Evolutionary conservation across 2,113 vertebrate species (phyloP), one percentile per base, ranked within the genome.

Genomic region (Ctenodactylus gundi): DNA sequence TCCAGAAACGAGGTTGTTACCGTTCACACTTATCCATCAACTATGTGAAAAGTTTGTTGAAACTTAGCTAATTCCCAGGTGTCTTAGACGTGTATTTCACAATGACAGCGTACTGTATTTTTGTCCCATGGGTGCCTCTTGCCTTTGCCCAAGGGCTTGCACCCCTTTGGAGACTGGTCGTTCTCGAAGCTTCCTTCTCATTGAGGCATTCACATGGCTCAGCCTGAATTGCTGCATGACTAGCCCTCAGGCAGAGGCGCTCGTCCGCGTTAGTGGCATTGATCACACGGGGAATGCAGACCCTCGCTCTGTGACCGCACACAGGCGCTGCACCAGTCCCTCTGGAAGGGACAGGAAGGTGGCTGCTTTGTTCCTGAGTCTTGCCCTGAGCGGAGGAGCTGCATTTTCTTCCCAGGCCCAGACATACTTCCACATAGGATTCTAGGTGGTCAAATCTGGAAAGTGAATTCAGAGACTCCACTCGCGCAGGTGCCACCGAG

Each of bases 161-260:
- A n/a, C 49, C 70, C 84, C 34, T 11, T 67, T 34, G 80, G 75
- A 93, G 81, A 87, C 44, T 21, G n/a, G 39, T 25, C 44, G 83
- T 90, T 94, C 80, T 70, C 72, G 88, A 94, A 84, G 81, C 82
- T 64, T 75, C 80, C 3, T 2, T 23, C 17, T 55, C 94, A 27
- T 72, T 4, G 44, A 86, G 27, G 27, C 65, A 20, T 20, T 76
- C 86, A 51, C 12, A 12, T 51, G 65, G 86, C 55, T 65, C 55
- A 64, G 4, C 46, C n/a, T n/a, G 34, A 20, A 20, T 5, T 20
- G 5, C 17, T 20, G 57, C 23, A 58, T 14, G 57, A 58, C 57
- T 58, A 20, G 57, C 11, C 17, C 23, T 58, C 23, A 20, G 72
- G 92, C 82, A 62, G 8, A 44, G 78, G 51, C 31, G 1, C 0